A percentile compares a stretch with the other conserved stretches of the same genome.
Evolutionary conservation across 2,888 invertebrate species (phyloP).

Genomic region (Patella caerulea): DNA sequence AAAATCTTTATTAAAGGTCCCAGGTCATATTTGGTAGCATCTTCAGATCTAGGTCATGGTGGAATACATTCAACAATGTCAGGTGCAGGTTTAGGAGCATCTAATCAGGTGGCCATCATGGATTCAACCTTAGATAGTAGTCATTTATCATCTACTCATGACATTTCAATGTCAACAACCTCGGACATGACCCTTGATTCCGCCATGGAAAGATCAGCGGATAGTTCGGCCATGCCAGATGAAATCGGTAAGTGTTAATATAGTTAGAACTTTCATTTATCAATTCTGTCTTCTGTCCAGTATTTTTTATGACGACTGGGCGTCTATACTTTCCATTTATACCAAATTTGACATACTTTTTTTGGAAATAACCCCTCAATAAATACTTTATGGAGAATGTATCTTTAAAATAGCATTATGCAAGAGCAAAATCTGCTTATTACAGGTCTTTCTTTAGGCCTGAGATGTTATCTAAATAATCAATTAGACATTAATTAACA

Average conservation of each 20-base stretch:
- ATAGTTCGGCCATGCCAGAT: slow-evolving; percentile 31
- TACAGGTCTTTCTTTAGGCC: no score
- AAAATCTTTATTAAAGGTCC: not conserved
- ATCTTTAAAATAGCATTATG: no score
- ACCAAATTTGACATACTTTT: no score
- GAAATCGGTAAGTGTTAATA: slow-evolving; percentile 19
- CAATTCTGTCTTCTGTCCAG: not conserved
- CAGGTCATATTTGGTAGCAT: slow-evolving; percentile 3
- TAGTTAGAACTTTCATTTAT: not conserved
- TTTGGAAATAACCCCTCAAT: no score
- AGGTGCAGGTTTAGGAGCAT: slow-evolving; percentile 7
- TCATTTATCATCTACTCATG: slow-evolving; percentile 29
- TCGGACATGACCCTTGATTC: slow-evolving; percentile 29
- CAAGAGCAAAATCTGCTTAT: no score
- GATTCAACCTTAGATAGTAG: slow-evolving; percentile 35
- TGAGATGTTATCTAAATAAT: no score
- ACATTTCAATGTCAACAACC: slow-evolving; percentile 33
- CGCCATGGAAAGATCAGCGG: slow-evolving; percentile 29
- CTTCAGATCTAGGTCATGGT: slow-evolving; percentile 6
- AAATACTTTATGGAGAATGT: no score
- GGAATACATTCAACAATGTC: slow-evolving; percentile 37
- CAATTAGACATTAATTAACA: no score
- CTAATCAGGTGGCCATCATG: slow-evolving; percentile 28
- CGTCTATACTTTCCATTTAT: no score
- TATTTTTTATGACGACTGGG: no score